Base-by-base conservation (phyloP, 1,140 invertebrate genomes). In the Lerema accius region DNA sequence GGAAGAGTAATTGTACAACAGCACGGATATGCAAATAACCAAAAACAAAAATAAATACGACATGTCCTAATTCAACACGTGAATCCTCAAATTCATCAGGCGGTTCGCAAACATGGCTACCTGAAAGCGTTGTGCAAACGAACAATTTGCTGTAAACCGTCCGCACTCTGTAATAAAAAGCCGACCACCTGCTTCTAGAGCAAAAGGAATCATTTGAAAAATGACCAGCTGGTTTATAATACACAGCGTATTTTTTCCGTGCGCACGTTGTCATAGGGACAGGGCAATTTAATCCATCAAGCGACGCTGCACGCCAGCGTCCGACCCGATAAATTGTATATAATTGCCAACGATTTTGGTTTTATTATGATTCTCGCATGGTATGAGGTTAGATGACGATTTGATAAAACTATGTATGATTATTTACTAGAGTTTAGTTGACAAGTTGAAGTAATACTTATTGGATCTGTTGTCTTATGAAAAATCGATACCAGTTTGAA, bases 211-310 rank as follows among this genome's bases (percentile, higher is more conserved):
- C 75, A 73, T 80, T 82, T 92, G 89, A 92, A 92, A 91, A 92
- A 92, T 92, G 89, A 91, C 89, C 90, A 91, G 89, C 83, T 92
- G 90, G 69, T 91, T 86, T 84, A 85, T 88, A 91, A 90, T 89
- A 88, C 81, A 77, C 66, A 79, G 77, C 82, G 82, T 88, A 86
- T 91, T 92, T 89, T 91, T 92, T 88, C 87, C 87, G 80, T 80
- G 74, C 83, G 83, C 87, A 87, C 84, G 85, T 91, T 91, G 90
- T 92, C 90, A 92, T 90, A 91, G 86, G 89, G 89, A 82, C 77
- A 77, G 84, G 87, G 90, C 90, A 92, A 92, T 92, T 92, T 92
- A 92, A 92, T 92, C 90, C 87, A 91, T 91, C 90, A 91, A 83
- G 80, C 82, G 76, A 73, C 67, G 83, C 76, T 77, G 82, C 80